Percentiles rank a stretch among this genome's conserved stretches.
Conservation (phyloP, 1,140 invertebrate genomes). For the Drosophila hydei region DNA sequence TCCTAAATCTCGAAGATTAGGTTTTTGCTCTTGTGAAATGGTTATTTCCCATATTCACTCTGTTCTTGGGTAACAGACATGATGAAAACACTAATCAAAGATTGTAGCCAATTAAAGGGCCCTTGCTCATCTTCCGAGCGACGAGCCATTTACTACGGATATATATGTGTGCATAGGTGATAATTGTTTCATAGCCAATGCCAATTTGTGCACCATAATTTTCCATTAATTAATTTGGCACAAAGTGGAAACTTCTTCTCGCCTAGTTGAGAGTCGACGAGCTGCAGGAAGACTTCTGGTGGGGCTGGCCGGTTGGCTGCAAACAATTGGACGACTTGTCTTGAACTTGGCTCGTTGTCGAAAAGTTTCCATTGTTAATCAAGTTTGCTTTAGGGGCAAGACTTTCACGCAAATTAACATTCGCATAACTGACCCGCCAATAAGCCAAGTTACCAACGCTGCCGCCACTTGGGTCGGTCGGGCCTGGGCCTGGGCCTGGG, state of each 20-base stretch:
- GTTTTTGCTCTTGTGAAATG: too few species aligned
- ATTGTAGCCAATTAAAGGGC: too few species aligned
- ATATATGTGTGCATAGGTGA: neutral
- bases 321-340: conserved; percentile 68
- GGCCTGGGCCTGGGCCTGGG: too few species aligned
- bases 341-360: conserved; percentile 45
- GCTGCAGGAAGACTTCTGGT: neutral
- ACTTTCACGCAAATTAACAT: conserved; percentile 67
- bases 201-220: conserved; percentile 43
- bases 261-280: conserved; percentile 30
- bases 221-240: conserved; percentile 62
- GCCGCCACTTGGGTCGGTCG: neutral
- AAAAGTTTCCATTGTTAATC: conserved; percentile 69
- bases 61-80: too few species aligned
- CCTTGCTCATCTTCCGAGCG: too few species aligned
- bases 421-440: conserved; percentile 46
- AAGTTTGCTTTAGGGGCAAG: conserved; percentile 62
- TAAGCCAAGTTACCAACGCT: neutral
- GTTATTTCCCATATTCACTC: too few species aligned
- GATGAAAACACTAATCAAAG: too few species aligned
- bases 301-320: conserved; percentile 26
- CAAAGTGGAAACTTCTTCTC: conserved; percentile 53
- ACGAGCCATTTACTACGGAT: neutral
- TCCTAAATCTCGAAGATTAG: too few species aligned
- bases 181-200: neutral